Base-by-base conservation (phyloP, 2,888 invertebrate species). In the Diarsia mendica region DNA sequence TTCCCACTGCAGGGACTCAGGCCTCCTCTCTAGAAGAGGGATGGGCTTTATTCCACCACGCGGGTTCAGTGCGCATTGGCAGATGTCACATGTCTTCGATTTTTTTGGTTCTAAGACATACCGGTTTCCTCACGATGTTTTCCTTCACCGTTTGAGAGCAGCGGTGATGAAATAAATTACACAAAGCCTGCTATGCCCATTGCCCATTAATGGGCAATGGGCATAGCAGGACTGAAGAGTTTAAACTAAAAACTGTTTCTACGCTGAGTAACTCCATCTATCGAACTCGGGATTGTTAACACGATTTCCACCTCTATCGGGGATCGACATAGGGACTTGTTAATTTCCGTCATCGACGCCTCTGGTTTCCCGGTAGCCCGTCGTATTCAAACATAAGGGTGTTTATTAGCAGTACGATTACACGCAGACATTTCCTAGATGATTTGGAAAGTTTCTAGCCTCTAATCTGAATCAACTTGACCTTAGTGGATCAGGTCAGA, bases 401-500 rank as follows among this genome's bases (percentile, higher is more conserved):
- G 6, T 39, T 2, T 15, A 48, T 11, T 51, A 28, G n/a, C 61
- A 23, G 48, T 39, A 53, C 15, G 18, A 63, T 39, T 23, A 23
- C 49, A 58, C 2, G 20, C 10, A 67, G 51, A 44, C 33, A 23
- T 46, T 67, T 33, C 9, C 28, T 33, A n/a, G n/a, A 58, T 15
- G n/a, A 69, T 64, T 49, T 51, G 69, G 55, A 70, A 82, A 71
- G 9, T 71, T 77, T 60, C 48, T 49, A 33, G 28, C 44, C 33
- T 67, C 53, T 67, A 60, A 71, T 77, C 77, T 71, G 28, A 67
- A 67, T 63, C 28, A 11, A 80, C 61, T 61, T 33, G 64, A 64
- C 44, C 66, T 63, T 63, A 28, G 20, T 33, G 60, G 33, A 28
- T 78, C 60, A 69, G 20, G 39, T 60, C 20, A 33, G 23, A 49